These are phyloP conservation scores for Hemicordylus capensis DNA, from an alignment of 2,113 vertebrate genomes.

Conservation along the genomic window DNA sequence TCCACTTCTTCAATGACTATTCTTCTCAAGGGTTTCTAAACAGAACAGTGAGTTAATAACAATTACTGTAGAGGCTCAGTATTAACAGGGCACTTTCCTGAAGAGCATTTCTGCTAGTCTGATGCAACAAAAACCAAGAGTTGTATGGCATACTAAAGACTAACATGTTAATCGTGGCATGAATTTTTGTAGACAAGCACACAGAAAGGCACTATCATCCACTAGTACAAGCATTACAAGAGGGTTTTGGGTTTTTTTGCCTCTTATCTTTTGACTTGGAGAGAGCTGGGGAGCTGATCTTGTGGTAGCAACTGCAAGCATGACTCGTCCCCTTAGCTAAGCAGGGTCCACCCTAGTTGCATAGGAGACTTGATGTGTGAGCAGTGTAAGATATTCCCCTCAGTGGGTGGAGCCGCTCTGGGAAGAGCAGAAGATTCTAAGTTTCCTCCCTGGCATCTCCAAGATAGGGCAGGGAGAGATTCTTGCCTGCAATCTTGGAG, in stretches of 20 bases:
- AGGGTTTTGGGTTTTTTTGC: not conserved
- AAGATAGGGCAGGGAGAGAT: too few species aligned
- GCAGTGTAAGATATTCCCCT: too few species aligned
- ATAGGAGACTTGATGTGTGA: too few species aligned
- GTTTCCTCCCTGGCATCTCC: too few species aligned
- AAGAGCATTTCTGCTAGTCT: not conserved
- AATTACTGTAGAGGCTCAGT: not conserved
- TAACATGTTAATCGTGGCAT: not conserved
- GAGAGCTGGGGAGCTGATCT: too few species aligned
- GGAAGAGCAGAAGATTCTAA: too few species aligned
- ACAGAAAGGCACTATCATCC: not conserved
- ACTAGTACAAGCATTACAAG: not conserved
- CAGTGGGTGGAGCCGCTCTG: too few species aligned
- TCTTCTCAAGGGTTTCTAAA: slow-evolving; percentile 88
- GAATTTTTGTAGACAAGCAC: not conserved
- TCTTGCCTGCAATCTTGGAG: too few species aligned
- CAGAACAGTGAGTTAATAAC: slow-evolving; percentile 20
- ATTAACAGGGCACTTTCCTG: not conserved
- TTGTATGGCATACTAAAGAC: not conserved
- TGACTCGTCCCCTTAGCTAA: too few species aligned
- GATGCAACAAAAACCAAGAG: not conserved
- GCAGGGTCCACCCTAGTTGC: too few species aligned
- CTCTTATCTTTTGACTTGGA: not conserved
- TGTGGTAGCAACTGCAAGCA: too few species aligned
- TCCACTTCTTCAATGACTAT: slow-evolving; percentile 89